Conservation (phyloP, 2,797 vertebrate species). For the Catamblyrhynchus diadema region DNA sequence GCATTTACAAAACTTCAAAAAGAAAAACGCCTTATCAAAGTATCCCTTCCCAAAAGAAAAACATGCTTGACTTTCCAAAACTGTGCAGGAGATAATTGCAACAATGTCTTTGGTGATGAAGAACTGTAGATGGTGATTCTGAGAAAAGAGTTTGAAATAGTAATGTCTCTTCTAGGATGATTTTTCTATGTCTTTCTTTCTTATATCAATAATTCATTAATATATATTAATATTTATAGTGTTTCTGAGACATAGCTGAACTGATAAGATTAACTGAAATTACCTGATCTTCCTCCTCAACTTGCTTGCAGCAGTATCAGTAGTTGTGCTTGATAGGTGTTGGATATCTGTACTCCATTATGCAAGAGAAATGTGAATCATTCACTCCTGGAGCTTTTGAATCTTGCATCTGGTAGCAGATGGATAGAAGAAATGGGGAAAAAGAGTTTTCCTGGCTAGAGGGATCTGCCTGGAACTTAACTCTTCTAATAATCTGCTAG, state of each 20-base stretch:
- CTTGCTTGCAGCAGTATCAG: background rate
- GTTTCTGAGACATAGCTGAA: background rate
- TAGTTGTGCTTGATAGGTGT: background rate
- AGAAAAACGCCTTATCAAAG: background rate
- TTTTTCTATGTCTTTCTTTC: background rate
- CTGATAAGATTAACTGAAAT: constrained; percentile 13
- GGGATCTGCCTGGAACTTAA: background rate
- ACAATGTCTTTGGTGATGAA: background rate
- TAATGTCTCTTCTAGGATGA: background rate
- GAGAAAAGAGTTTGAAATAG: background rate
- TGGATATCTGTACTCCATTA: background rate
- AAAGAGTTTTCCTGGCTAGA: background rate
- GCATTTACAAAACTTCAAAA: background rate
- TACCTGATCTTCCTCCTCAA: background rate
- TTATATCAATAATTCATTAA: constrained; percentile 35
- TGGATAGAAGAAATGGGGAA: background rate
- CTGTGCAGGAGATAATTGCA: background rate
- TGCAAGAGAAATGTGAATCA: background rate
- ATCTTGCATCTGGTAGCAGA: background rate
- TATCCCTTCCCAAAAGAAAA: constrained; percentile 1
- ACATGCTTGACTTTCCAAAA: background rate
- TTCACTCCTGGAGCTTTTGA: background rate
- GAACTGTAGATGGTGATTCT: background rate
- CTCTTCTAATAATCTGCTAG: background rate
- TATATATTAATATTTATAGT: constrained; percentile 19